Evolutionary conservation across 2,888 invertebrate species (phyloP), one percentile per base, ranked within the genome.

Genomic region (Malacosoma neustria): DNA sequence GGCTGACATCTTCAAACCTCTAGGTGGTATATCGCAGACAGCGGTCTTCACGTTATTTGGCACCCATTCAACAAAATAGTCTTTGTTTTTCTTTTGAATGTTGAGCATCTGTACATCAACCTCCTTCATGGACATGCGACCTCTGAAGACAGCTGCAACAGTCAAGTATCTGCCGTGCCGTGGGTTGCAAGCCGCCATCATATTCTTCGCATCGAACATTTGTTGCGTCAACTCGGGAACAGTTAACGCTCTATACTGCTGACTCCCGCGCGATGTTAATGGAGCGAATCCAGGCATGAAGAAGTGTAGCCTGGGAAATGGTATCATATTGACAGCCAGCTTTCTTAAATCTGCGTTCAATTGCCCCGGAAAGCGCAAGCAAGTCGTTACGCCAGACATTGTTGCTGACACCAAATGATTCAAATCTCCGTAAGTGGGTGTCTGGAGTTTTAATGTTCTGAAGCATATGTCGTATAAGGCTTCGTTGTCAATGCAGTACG

Each of bases 171-270:
- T 89, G 15, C 96, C 96, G 64, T 95, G 95, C 6, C 96, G 88
- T 0, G 96, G 96, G 68, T 96, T 96, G 64, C 96, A 96, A 11
- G 96, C 96, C 9, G 95, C 95, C 96, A 96, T 97, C 96, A 96
- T 96, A 76, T 96, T 97, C 79, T 95, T 96, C 9, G 96, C 93
- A 65, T 96, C 96, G 66, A 96, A 97, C 94, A 94, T 94, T 69
- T 94, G 94, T 53, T 93, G 90, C 0, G 96, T 96, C 36, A 97
- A 87, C 74, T 97, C 96, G 0, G 96, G 95, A 0, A 97, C 96
- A 0, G 94, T 92, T 6, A 95, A 75, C 14, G 96, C 92, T 43
- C 95, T 87, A 77, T 96, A 97, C 57, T 94, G 94, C 66, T 96
- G 95, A 43, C 92, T 93, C 13, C 94, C 95, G 35, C 95, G 89